Conservation (phyloP, 2,888 invertebrate species). For the Panopea generosa region DNA sequence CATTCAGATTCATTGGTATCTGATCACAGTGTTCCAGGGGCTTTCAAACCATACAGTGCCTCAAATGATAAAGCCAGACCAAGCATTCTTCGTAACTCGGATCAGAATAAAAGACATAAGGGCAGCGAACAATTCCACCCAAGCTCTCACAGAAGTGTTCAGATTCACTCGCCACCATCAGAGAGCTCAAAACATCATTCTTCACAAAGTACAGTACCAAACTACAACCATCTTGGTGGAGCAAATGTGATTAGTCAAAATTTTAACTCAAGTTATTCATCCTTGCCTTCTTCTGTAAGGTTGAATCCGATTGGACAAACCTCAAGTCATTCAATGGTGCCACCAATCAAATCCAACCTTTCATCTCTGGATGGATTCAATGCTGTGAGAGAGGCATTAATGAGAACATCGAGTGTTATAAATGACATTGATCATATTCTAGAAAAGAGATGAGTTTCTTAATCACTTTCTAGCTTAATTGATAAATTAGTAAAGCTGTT, state of each 20-base stretch:
- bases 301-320: conserved; percentile 38
- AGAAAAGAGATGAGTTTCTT: conserved; percentile 66
- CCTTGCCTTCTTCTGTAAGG: conserved; percentile 18
- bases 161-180: conserved; percentile 46
- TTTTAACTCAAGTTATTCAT: neutral
- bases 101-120: conserved; percentile 13
- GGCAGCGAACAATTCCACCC: neutral
- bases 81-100: conserved; percentile 45
- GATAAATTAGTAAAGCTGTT: too few species aligned
- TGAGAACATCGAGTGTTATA: conserved; percentile 75
- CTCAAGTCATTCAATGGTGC: neutral
- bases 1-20: conserved; percentile 4
- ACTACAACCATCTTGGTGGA: neutral
- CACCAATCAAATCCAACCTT: neutral
- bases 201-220: neutral
- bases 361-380: conserved; percentile 71
- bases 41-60: conserved; percentile 29
- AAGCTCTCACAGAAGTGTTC: conserved; percentile 31
- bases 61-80: conserved; percentile 25
- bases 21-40: conserved; percentile 11
- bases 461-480: too few species aligned
- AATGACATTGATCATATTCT: conserved; percentile 76
- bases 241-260: conserved; percentile 12
- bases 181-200: neutral
- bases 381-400: conserved; percentile 73